phyloP scores from a whole-genome alignment of 1,140 invertebrate genomes.

The Brachionus sp. region DNA sequence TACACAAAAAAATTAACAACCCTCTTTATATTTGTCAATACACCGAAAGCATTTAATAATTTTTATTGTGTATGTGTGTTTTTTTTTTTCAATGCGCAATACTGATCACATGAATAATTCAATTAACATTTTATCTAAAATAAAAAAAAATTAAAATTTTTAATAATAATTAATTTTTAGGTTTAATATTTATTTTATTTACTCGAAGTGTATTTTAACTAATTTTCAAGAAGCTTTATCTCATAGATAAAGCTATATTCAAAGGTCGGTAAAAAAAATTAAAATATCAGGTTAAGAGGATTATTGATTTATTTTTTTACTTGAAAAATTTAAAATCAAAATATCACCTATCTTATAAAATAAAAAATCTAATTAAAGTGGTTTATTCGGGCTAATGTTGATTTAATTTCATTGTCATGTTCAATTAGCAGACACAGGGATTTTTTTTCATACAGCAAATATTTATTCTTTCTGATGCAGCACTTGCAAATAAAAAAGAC shows the following conservation, averaged over 20 bases:
- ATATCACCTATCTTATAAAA: background rate
- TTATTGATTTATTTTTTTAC: background rate
- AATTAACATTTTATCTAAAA: background rate
- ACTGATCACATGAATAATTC: background rate
- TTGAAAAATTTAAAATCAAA: background rate
- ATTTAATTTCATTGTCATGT: background rate
- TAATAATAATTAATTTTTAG: background rate
- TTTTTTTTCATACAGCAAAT: background rate
- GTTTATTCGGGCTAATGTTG: background rate
- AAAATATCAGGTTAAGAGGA: background rate
- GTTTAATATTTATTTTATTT: background rate
- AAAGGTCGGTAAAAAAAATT: background rate
- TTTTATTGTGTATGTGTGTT: too few relatives aligned
- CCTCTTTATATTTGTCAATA: too few relatives aligned
- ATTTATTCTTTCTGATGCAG: background rate
- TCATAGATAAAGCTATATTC: background rate
- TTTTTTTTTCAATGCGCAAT: background rate
- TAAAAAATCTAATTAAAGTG: background rate
- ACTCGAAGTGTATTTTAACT: background rate
- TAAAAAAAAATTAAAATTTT: background rate
- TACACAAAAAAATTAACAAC: too few relatives aligned
- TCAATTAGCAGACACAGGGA: background rate
- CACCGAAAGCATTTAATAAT: too few relatives aligned
- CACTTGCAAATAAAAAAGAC: background rate
- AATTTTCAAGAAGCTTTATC: background rate